phyloP scores from a whole-genome alignment of 1,140 invertebrate genomes.

The Zaprionus kolodkinae region DNA sequence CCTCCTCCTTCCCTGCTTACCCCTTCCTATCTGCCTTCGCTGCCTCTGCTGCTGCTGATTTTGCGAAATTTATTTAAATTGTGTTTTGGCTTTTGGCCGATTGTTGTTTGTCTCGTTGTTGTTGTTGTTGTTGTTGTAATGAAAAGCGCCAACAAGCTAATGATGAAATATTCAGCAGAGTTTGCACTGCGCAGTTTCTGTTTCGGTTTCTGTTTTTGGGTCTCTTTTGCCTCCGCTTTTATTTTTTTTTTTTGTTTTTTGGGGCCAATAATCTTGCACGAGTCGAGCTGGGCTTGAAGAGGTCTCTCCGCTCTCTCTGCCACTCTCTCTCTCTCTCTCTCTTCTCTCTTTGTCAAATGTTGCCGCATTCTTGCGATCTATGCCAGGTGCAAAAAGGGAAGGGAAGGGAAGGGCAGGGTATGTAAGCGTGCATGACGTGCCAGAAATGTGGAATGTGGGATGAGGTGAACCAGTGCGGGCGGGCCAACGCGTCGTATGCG shows the following conservation, averaged over 20 bases:
- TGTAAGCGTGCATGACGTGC: conserved; percentile 45
- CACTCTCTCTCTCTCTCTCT: neutral
- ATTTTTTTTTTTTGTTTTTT: too few species aligned
- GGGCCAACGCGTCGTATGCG: conserved; percentile 60
- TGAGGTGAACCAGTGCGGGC: conserved; percentile 29
- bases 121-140: conserved; percentile 57
- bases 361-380: conserved; percentile 54
- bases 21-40: neutral
- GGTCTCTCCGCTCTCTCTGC: neutral
- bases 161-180: conserved; percentile 75
- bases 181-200: conserved; percentile 69
- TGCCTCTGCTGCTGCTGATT: conserved; percentile 49
- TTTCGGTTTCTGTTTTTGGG: conserved; percentile 7
- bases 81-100: conserved; percentile 47
- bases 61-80: conserved; percentile 81
- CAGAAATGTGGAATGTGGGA: conserved; percentile 54
- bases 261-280: conserved; percentile 61
- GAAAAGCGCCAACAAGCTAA: conserved; percentile 73
- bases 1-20: neutral
- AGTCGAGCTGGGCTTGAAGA: conserved; percentile 44
- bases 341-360: neutral
- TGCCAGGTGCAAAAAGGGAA: conserved; percentile 2
- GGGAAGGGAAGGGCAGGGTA: too few species aligned
- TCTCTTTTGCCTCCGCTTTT: conserved; percentile 5
- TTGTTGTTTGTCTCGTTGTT: conserved; percentile 26